Percentiles rank a stretch among this genome's conserved stretches.
Evolutionary conservation across 2,797 vertebrate genomes (phyloP).

Genomic region (Scarus forsteni): DNA sequence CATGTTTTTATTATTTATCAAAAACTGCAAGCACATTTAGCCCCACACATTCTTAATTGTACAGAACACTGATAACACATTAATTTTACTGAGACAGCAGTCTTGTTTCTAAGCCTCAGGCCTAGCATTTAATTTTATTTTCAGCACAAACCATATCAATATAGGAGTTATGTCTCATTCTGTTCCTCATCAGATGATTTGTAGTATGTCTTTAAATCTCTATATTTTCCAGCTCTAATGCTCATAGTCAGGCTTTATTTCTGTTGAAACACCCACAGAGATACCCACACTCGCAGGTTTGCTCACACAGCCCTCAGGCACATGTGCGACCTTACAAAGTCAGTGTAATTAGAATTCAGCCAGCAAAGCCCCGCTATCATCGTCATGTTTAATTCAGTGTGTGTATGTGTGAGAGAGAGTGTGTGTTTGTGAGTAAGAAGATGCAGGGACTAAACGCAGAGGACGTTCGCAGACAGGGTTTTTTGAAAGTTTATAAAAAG

Average conservation of each 20-base stretch:
- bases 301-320: conserved; percentile 30
- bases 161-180: too few species aligned
- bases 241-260: neutral
- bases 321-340: conserved; percentile 65
- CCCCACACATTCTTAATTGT: too few species aligned
- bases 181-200: too few species aligned
- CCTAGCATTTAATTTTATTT: too few species aligned
- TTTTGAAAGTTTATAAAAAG: conserved; percentile 60
- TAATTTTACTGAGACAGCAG: too few species aligned
- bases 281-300: conserved; percentile 3
- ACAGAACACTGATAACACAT: too few species aligned
- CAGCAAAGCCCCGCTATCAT: conserved; percentile 76
- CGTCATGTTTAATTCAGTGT: conserved; percentile 86
- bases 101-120: too few species aligned
- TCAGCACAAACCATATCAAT: too few species aligned
- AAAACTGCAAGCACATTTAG: too few species aligned
- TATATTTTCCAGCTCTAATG: too few species aligned
- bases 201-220: too few species aligned
- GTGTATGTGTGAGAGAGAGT: conserved; percentile 45
- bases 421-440: conserved; percentile 45
- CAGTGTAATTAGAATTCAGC: conserved; percentile 85
- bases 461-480: conserved; percentile 27
- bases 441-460: conserved; percentile 41
- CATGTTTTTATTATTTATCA: too few species aligned
- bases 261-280: conserved; percentile 12